Conservation (phyloP, 2,888 invertebrate species). For the Agonopterix heracliana region DNA sequence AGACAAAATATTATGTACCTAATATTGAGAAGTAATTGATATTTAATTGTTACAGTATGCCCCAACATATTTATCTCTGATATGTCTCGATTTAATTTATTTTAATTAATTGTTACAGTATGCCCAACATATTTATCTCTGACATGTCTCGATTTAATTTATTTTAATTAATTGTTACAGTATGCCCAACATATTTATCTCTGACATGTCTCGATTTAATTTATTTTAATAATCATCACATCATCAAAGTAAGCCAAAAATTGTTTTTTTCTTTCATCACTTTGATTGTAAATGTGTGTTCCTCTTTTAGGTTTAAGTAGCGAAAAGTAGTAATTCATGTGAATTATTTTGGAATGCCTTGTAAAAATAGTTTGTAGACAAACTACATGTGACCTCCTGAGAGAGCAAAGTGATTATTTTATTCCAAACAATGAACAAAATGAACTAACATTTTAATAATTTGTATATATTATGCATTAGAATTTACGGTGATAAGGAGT, state of each 20-base stretch:
- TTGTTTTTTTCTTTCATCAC: constrained; percentile 42
- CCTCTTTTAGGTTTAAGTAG: constrained; percentile 63
- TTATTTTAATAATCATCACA: constrained; percentile 13
- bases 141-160: constrained; percentile 23
- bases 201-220: constrained; percentile 23
- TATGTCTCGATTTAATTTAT: constrained; percentile 23
- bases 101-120: constrained; percentile 9
- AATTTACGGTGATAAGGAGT: constrained; percentile 27
- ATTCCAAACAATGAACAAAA: constrained; percentile 68
- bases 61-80: constrained; percentile 4
- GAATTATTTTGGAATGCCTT: constrained; percentile 42
- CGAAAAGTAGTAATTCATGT: constrained; percentile 41
- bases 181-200: constrained; percentile 1
- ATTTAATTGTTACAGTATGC: constrained; percentile 4
- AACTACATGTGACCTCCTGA: constrained; percentile 41
- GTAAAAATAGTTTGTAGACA: constrained; percentile 39
- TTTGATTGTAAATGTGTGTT: constrained; percentile 63
- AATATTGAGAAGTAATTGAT: constrained; percentile 4
- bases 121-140: constrained; percentile 2
- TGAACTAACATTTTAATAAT: constrained; percentile 49
- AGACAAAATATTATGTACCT: constrained; percentile 9
- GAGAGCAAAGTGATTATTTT: constrained; percentile 52
- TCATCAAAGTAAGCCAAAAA: constrained; percentile 61
- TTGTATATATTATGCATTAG: constrained; percentile 39
- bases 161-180: constrained; percentile 9